A percentile compares a stretch with the other conserved stretches of the same genome.
These are phyloP conservation scores for Sporophila hypoxantha DNA, from an alignment of 2,113 vertebrate genomes.

Conservation along the genomic window DNA sequence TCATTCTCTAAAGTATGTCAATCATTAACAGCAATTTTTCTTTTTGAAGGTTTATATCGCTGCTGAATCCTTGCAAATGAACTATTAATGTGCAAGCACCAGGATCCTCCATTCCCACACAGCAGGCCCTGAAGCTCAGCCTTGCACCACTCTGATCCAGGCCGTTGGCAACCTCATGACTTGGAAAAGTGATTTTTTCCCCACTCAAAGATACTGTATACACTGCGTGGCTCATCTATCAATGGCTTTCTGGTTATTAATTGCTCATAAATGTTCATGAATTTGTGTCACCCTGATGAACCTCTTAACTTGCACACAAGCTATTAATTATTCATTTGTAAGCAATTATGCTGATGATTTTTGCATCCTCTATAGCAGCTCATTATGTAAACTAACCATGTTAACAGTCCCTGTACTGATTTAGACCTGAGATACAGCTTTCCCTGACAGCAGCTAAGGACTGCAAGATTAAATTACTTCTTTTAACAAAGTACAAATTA, in stretches of 20 bases:
- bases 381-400: conserved; percentile 48
- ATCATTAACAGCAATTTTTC: neutral
- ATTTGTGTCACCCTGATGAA: conserved; percentile 51
- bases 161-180: neutral
- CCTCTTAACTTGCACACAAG: conserved; percentile 27
- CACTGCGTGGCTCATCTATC: neutral
- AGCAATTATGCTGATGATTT: conserved; percentile 50
- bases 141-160: neutral
- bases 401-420: conserved; percentile 18
- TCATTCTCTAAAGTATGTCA: neutral
- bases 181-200: conserved; percentile 17
- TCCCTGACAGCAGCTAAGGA: neutral
- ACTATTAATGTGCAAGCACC: neutral
- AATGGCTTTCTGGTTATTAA: conserved; percentile 52
- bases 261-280: conserved; percentile 62
- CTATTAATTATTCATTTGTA: conserved; percentile 65
- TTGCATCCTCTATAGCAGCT: conserved; percentile 22
- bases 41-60: neutral
- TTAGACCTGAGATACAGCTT: neutral
- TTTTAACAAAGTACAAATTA: neutral
- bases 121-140: neutral
- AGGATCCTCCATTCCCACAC: neutral
- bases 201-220: neutral
- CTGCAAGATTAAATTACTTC: neutral
- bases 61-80: conserved; percentile 21